Evolutionary conservation across 2,888 invertebrate species (phyloP).

Genomic region (Tetragonisca angustula): DNA sequence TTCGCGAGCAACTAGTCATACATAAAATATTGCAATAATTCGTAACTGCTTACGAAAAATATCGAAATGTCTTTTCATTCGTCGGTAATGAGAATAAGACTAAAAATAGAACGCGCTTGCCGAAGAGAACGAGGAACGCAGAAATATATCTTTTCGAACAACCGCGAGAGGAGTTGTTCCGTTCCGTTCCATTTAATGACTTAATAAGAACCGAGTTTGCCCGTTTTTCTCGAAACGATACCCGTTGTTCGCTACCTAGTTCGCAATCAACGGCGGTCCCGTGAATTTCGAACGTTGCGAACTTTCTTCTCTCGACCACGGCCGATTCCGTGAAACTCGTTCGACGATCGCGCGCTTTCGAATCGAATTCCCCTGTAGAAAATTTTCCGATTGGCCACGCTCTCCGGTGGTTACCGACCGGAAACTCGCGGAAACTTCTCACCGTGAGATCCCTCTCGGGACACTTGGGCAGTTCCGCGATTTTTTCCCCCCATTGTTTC

Average conservation of each 20-base stretch:
- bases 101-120: neutral
- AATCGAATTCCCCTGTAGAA: slow-evolving; percentile 9
- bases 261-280: slow-evolving; percentile 36
- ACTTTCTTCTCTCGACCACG: slow-evolving; percentile 31
- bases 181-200: slow-evolving; percentile 33
- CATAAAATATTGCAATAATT: no score
- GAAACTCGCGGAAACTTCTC: slow-evolving; percentile 15
- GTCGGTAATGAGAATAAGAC: neutral
- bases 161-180: slow-evolving; percentile 15
- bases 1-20: no score
- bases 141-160: neutral
- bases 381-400: slow-evolving; percentile 6
- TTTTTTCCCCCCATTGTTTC: neutral
- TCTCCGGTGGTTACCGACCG: neutral
- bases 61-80: neutral
- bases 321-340: slow-evolving; percentile 17
- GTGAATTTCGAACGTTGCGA: slow-evolving; percentile 48
- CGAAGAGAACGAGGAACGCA: neutral
- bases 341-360: neutral
- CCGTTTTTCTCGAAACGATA: neutral
- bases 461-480: neutral
- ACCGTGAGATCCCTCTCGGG: neutral
- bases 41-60: neutral
- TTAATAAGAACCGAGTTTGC: slow-evolving; percentile 19
- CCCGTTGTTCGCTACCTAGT: neutral